These are phyloP conservation scores for Aldabrachelys gigantea DNA, from an alignment of 2,113 vertebrate genomes.

Conservation along the genomic window DNA sequence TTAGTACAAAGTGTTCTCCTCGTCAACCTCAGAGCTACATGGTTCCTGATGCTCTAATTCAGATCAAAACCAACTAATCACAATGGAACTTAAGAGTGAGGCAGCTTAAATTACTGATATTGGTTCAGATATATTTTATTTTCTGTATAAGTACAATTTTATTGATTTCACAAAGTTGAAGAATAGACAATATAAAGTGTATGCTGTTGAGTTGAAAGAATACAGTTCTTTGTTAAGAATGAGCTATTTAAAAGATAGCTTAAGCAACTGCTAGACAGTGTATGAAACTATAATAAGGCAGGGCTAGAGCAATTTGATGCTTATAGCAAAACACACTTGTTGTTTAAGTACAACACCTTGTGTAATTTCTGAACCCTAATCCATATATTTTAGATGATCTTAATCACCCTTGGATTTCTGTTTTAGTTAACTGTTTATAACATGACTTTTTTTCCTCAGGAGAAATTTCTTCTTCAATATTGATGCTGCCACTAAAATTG, in stretches of 20 bases:
- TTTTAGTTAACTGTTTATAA: background rate
- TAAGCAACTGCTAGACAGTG: background rate
- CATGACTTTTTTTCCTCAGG: background rate
- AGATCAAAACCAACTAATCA: slow-evolving; percentile 13
- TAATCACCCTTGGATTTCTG: background rate
- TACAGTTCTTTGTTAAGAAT: background rate
- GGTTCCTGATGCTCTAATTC: background rate
- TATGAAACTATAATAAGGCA: background rate
- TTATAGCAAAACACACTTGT: background rate
- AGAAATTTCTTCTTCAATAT: background rate
- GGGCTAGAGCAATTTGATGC: background rate
- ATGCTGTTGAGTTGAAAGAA: background rate
- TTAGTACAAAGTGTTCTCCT: background rate
- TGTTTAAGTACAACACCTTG: background rate
- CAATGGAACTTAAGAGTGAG: background rate
- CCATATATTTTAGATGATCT: background rate
- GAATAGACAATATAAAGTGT: background rate
- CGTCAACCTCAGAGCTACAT: background rate
- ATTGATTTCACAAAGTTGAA: background rate
- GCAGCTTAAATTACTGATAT: background rate
- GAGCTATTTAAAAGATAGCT: background rate
- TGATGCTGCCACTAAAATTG: background rate
- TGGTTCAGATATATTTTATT: slow-evolving; percentile 27
- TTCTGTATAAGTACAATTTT: background rate
- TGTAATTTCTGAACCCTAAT: background rate